Conservation (phyloP, 2,113 vertebrate species). For the Rhinolophus sinicus region DNA sequence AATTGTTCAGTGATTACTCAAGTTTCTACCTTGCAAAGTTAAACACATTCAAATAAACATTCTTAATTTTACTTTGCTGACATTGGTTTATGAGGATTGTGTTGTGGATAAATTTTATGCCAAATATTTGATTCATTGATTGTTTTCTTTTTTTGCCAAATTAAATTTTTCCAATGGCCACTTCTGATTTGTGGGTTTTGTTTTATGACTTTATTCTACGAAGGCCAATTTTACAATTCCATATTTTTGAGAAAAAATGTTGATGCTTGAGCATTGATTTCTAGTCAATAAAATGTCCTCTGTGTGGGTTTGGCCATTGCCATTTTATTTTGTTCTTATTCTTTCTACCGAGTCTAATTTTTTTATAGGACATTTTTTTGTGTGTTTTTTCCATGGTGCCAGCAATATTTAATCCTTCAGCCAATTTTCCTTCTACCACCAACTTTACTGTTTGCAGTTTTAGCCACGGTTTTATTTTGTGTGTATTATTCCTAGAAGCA, state of each 20-base stretch:
- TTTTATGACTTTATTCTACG: not conserved
- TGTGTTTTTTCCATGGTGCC: not conserved
- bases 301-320: not conserved
- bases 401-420: slow-evolving; percentile 32
- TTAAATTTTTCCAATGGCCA: not conserved
- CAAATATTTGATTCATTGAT: slow-evolving; percentile 34
- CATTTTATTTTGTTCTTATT: slow-evolving; percentile 44
- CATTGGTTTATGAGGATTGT: slow-evolving; percentile 47
- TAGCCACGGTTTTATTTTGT: slow-evolving; percentile 17
- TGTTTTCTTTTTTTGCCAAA: slow-evolving; percentile 47
- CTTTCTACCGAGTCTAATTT: slow-evolving; percentile 28
- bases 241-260: slow-evolving; percentile 24
- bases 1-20: slow-evolving; percentile 51
- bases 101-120: slow-evolving; percentile 19
- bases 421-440: slow-evolving; percentile 28
- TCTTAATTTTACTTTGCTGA: slow-evolving; percentile 41
- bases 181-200: not conserved
- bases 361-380: not conserved
- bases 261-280: not conserved
- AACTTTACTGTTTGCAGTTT: not conserved
- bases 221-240: not conserved
- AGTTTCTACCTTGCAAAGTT: slow-evolving; percentile 23
- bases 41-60: slow-evolving; percentile 55
- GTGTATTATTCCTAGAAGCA: not conserved
- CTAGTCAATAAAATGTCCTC: slow-evolving; percentile 19